A percentile compares a stretch with the other conserved stretches of the same genome.
phyloP scores from a whole-genome alignment of 2,113 vertebrate species.

The Oreochromis niloticus region DNA sequence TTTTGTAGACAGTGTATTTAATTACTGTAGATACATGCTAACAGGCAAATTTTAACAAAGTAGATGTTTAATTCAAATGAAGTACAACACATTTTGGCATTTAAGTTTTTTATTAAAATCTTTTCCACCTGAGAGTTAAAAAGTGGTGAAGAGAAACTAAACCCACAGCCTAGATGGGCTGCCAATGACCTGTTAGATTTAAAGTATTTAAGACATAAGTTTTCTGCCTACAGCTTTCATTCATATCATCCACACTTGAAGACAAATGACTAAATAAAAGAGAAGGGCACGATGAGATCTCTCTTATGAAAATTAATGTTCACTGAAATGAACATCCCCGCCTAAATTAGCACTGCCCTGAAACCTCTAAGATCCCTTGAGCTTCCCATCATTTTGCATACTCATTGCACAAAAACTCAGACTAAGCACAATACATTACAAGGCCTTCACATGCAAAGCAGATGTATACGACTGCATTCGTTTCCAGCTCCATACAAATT shows the following conservation, averaged over 20 bases:
- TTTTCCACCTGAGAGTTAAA: neutral
- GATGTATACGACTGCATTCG: neutral
- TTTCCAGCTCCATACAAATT: slow-evolving; percentile 23
- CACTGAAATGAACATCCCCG: neutral
- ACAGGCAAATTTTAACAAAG: neutral
- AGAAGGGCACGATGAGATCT: neutral
- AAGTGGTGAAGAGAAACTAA: neutral
- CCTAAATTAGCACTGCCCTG: neutral
- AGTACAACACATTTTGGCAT: neutral
- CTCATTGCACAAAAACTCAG: slow-evolving; percentile 9
- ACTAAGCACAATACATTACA: slow-evolving; percentile 20
- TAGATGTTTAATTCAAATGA: neutral
- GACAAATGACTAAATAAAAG: neutral
- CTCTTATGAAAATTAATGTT: neutral
- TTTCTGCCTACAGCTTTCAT: neutral
- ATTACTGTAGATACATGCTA: neutral
- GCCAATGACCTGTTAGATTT: neutral
- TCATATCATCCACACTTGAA: neutral
- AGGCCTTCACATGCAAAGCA: slow-evolving; percentile 11
- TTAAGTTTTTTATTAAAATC: neutral
- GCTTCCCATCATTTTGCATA: slow-evolving; percentile 2
- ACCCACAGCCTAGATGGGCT: neutral
- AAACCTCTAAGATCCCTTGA: neutral
- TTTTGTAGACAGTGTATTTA: neutral
- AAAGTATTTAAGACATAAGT: neutral